phyloP scores from a whole-genome alignment of 53 echinoderm and acorn worm genomes.

The Arbacia lixula region DNA sequence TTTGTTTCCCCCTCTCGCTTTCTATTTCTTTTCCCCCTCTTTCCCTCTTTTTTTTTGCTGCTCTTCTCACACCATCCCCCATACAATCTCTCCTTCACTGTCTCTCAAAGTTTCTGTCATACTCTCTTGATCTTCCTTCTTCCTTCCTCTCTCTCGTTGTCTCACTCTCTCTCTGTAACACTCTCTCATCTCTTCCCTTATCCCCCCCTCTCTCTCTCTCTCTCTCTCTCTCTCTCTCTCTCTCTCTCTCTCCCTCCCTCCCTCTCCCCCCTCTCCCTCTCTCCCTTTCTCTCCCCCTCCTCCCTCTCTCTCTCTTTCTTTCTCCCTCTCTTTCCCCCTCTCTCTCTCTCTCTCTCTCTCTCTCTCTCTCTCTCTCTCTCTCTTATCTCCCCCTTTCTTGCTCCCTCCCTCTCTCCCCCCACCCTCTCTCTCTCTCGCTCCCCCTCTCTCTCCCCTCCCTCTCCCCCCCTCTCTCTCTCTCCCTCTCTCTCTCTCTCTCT shows the following conservation, averaged over 20 bases:
- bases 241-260: background rate
- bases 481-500: background rate
- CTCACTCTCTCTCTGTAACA: background rate
- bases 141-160: background rate
- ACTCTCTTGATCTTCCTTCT: background rate
- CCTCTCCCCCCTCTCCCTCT: too few relatives aligned
- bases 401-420: background rate
- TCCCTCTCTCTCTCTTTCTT: background rate
- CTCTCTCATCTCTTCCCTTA: background rate
- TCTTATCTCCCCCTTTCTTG: background rate
- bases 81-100: background rate
- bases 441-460: background rate
- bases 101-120: background rate
- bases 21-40: background rate
- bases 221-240: background rate
- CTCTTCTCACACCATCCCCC: background rate
- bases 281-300: too few relatives aligned
- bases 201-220: too few relatives aligned
- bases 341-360: background rate
- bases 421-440: background rate
- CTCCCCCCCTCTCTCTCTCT: background rate
- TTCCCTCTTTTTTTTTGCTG: background rate
- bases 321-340: background rate
- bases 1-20: background rate
- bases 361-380: background rate